Evolutionary conservation across 2,888 invertebrate species (phyloP).

Genomic region (Zonitis immaculata): DNA sequence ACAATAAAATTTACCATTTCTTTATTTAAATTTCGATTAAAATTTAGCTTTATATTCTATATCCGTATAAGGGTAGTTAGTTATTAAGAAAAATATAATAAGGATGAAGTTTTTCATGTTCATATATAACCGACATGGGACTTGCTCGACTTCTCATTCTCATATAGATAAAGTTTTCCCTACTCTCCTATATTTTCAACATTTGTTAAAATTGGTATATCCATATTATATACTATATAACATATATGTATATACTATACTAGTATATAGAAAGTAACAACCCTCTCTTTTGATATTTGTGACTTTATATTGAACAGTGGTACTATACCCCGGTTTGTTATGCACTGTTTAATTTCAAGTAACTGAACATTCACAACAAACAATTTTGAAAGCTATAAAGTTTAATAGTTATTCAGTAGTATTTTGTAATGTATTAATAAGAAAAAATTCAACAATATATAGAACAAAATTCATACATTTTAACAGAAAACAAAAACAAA

Average conservation of each 20-base stretch:
- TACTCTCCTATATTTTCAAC: background rate
- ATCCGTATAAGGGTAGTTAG: background rate
- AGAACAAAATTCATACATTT: background rate
- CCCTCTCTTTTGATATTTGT: background rate
- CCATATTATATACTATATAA: no score
- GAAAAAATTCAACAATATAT: no score
- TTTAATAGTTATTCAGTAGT: background rate
- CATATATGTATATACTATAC: no score
- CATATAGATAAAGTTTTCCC: background rate
- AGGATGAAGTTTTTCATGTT: constrained; percentile 5
- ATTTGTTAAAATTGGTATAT: background rate
- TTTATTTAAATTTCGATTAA: background rate
- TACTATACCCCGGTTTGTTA: constrained; percentile 9
- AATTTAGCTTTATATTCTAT: background rate
- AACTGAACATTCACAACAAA: background rate
- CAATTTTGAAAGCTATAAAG: background rate
- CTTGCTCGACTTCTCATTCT: constrained; percentile 1
- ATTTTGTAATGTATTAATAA: no score
- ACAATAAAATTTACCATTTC: background rate
- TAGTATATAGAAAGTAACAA: constrained; percentile 2
- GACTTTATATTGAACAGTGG: no score
- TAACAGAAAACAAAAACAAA: background rate
- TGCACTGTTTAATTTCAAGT: constrained; percentile 11
- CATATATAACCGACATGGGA: constrained; percentile 8
- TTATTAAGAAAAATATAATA: constrained; percentile 7